A percentile compares a stretch with the other conserved stretches of the same genome.
Evolutionary conservation across 2,797 vertebrate species (phyloP).

Genomic region (Poecilia velifera): DNA sequence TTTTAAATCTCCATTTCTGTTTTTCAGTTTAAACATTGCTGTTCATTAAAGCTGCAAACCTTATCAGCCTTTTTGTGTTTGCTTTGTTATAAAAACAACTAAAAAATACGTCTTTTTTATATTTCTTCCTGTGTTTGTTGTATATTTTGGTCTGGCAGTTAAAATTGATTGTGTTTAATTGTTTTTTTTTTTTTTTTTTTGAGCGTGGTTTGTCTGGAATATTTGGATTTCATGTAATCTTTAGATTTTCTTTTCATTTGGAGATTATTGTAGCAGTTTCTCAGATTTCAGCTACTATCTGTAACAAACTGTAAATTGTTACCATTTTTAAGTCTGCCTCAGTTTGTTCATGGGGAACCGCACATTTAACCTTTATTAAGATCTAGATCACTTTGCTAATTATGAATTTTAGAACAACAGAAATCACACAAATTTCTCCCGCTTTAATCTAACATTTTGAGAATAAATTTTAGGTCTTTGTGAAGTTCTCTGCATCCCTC

Average conservation of each 20-base stretch:
- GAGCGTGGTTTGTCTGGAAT: not conserved
- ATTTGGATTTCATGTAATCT: not conserved
- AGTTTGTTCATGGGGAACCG: not conserved
- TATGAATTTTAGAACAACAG: not conserved
- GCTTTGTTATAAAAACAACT: not conserved
- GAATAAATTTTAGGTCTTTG: not conserved
- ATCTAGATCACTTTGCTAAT: constrained; percentile 1
- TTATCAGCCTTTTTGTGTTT: not conserved
- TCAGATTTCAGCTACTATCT: constrained; percentile 32
- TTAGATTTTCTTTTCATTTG: not conserved
- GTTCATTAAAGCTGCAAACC: not conserved
- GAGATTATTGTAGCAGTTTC: constrained; percentile 22
- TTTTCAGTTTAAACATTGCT: not conserved
- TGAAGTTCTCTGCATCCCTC: not conserved
- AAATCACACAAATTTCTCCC: not conserved
- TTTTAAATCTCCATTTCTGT: not conserved
- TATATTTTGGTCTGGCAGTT: not conserved
- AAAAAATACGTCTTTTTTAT: not conserved
- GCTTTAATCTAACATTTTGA: constrained; percentile 2
- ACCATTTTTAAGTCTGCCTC: constrained; percentile 31
- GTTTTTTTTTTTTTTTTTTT: not conserved
- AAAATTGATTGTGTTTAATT: not conserved
- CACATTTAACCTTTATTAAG: constrained; percentile 15
- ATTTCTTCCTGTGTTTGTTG: not conserved
- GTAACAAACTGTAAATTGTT: constrained; percentile 48